Conservation (phyloP, 1,140 invertebrate genomes). For the Drosophila kanapiae region DNA sequence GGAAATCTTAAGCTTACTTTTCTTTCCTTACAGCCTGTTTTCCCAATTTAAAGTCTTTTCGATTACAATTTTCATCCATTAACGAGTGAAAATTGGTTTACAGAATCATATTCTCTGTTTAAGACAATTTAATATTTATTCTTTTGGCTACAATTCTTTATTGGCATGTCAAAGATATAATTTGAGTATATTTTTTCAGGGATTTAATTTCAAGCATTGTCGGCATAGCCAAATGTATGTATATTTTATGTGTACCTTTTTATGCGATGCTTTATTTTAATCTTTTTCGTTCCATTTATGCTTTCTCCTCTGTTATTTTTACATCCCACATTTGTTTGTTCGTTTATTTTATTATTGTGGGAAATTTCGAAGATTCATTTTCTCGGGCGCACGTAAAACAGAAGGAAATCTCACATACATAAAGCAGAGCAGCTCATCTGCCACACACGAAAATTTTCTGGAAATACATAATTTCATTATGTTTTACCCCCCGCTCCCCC, state of each 20-base stretch:
- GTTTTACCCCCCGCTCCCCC: not conserved
- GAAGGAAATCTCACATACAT: constrained; percentile 50
- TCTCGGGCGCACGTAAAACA: constrained; percentile 46
- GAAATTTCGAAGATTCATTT: constrained; percentile 49
- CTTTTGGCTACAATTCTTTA: not conserved
- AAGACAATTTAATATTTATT: not conserved
- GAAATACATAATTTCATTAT: constrained; percentile 74
- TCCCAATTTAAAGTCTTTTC: no score
- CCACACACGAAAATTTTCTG: constrained; percentile 48
- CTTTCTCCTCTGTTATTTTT: constrained; percentile 21
- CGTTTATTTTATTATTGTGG: constrained; percentile 52
- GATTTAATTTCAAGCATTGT: constrained; percentile 6
- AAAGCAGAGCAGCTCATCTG: constrained; percentile 58
- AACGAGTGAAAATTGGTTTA: not conserved
- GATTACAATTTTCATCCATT: no score
- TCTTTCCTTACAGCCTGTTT: no score
- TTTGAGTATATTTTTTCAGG: not conserved
- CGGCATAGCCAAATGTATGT: not conserved
- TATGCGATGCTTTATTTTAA: constrained; percentile 35
- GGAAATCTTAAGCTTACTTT: no score
- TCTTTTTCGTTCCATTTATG: constrained; percentile 35
- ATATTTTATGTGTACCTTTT: constrained; percentile 21
- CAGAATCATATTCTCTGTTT: not conserved
- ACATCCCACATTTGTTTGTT: constrained; percentile 43
- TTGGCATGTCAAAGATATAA: constrained; percentile 6